Conservation (phyloP, 2,113 vertebrate genomes). For the Pterophyllum scalare region DNA sequence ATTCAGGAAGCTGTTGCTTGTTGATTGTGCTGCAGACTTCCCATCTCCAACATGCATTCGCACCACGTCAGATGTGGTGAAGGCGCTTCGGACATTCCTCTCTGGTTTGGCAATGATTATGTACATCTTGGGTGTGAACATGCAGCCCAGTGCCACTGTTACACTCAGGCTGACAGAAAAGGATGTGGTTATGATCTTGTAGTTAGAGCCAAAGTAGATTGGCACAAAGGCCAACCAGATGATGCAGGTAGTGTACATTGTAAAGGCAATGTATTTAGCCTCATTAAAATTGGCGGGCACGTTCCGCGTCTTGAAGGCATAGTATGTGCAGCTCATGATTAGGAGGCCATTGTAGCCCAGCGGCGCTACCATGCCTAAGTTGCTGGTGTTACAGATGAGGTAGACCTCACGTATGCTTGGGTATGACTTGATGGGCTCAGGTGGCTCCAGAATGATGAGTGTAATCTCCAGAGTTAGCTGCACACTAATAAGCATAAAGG, state of each 20-base stretch:
- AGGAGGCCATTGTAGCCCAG: conserved; percentile 97
- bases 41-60: conserved; percentile 99
- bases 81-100: conserved; percentile 98
- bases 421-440: conserved; percentile 94
- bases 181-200: conserved; percentile 99
- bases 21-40: conserved; percentile 86
- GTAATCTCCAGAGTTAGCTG: conserved; percentile 93
- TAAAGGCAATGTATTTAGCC: conserved; percentile 99
- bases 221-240: conserved; percentile 99
- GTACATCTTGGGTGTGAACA: conserved; percentile 99
- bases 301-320: conserved; percentile 99
- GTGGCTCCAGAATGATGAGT: conserved; percentile 95
- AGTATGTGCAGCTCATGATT: conserved; percentile 99
- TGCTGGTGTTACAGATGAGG: conserved; percentile 99
- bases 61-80: conserved; percentile 98
- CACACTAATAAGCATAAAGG: conserved; percentile 92
- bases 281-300: conserved; percentile 99
- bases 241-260: conserved; percentile 99
- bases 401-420: conserved; percentile 97
- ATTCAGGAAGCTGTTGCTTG: conserved; percentile 93
- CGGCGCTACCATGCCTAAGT: conserved; percentile 94
- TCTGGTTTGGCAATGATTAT: conserved; percentile 99
- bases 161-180: conserved; percentile 98
- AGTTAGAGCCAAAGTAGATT: conserved; percentile 99
- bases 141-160: conserved; percentile 96